A percentile compares a stretch with the other conserved stretches of the same genome.
These are phyloP conservation scores for Ictalurus furcatus DNA, from an alignment of 2,113 vertebrate genomes.

Conservation along the genomic window DNA sequence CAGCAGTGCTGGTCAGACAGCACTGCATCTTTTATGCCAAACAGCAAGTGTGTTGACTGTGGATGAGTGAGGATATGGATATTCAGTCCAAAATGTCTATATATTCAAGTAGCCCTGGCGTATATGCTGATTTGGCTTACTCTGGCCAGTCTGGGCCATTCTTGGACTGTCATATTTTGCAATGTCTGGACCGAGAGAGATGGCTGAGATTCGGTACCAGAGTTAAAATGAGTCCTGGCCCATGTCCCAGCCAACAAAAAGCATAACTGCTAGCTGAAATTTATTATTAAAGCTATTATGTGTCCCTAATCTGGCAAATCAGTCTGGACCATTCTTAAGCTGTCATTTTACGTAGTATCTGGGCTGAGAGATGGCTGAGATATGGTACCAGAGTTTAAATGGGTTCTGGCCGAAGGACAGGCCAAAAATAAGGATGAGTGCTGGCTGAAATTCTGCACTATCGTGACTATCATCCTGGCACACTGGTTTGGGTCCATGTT, in stretches of 20 bases:
- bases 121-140: not conserved
- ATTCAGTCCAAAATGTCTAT: not conserved
- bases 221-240: not conserved
- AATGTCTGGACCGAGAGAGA: not conserved
- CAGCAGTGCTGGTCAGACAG: constrained; percentile 17
- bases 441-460: not conserved
- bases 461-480: not conserved
- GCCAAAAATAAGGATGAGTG: constrained; percentile 4
- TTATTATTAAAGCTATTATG: constrained; percentile 16
- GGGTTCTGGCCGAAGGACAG: not conserved
- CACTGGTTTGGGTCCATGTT: not conserved
- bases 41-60: not conserved
- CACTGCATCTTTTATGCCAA: not conserved
- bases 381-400: not conserved
- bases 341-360: not conserved
- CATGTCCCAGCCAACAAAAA: not conserved
- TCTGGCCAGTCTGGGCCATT: not conserved
- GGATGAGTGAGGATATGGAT: not conserved
- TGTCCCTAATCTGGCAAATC: constrained; percentile 17
- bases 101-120: constrained; percentile 6
- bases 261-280: not conserved
- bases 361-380: not conserved
- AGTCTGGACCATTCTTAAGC: not conserved
- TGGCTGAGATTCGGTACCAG: not conserved
- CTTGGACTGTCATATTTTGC: not conserved